Percentiles rank a stretch among this genome's conserved stretches.
Conservation (phyloP, 35 echinoderm and acorn worm species). For the Patiria miniata region DNA sequence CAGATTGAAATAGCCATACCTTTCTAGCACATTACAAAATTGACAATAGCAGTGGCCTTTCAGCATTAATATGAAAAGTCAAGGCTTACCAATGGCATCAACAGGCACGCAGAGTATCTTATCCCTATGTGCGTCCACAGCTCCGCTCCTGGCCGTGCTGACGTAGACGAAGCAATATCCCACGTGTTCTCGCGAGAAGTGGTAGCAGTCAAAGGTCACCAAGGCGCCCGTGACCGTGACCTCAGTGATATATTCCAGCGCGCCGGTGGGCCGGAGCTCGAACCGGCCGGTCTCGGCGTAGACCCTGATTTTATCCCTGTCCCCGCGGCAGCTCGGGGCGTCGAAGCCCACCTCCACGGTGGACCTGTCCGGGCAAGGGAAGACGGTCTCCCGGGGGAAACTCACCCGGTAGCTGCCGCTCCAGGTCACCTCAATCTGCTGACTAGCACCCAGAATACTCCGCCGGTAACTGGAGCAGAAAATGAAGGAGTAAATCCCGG, state of each 20-base stretch:
- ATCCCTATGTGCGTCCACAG: constrained; percentile 52
- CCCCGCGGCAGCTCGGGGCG: constrained; percentile 25
- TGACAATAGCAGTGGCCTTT: too few relatives aligned
- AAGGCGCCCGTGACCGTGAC: not conserved
- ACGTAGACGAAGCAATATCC: constrained; percentile 57
- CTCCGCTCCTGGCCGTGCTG: constrained; percentile 49
- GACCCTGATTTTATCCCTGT: constrained; percentile 42
- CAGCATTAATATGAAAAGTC: not conserved
- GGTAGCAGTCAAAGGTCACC: constrained; percentile 42
- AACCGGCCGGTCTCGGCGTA: constrained; percentile 22
- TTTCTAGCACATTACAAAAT: too few relatives aligned
- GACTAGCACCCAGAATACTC: constrained; percentile 10
- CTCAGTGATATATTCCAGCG: constrained; percentile 42
- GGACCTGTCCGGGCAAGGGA: constrained; percentile 14
- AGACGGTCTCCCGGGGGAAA: constrained; percentile 29
- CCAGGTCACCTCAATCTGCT: not conserved
- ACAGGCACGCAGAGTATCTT: constrained; percentile 41
- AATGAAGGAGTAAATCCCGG: constrained; percentile 50
- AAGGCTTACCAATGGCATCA: constrained; percentile 27
- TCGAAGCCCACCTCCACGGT: constrained; percentile 10
- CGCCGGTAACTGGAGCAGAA: constrained; percentile 40
- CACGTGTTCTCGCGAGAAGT: constrained; percentile 25
- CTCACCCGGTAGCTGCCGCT: constrained; percentile 41
- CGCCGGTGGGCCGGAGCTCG: constrained; percentile 1
- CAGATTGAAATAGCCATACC: too few relatives aligned